Conservation (phyloP, 2,888 invertebrate genomes). For the Troides helena region DNA sequence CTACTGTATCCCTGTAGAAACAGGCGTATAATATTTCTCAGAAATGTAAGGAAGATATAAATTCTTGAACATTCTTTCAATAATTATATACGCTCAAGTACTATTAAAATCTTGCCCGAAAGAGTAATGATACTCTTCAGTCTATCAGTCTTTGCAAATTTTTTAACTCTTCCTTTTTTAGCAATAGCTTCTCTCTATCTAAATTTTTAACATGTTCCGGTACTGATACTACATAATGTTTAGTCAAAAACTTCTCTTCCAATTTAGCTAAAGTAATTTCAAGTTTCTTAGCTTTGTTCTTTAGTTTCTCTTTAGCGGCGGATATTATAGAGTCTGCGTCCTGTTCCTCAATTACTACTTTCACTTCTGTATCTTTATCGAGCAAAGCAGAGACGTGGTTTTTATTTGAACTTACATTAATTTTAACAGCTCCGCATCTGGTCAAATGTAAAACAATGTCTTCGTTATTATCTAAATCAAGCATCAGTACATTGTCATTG, state of each 20-base stretch:
- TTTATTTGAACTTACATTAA: constrained; percentile 39
- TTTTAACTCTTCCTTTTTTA: constrained; percentile 56
- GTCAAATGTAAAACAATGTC: constrained; percentile 52
- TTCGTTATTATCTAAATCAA: constrained; percentile 56
- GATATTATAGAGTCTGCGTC: constrained; percentile 48
- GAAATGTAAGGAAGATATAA: neutral
- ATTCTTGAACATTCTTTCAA: neutral
- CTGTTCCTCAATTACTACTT: constrained; percentile 54
- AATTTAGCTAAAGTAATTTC: constrained; percentile 53
- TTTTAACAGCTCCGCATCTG: constrained; percentile 45
- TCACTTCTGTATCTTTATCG: constrained; percentile 54
- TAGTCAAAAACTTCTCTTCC: constrained; percentile 51
- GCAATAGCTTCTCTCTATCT: constrained; percentile 53
- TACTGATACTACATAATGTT: constrained; percentile 44
- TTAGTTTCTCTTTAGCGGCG: constrained; percentile 51
- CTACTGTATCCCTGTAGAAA: neutral
- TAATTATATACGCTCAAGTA: neutral
- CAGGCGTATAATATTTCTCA: neutral
- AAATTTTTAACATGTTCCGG: constrained; percentile 46
- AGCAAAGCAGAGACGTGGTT: constrained; percentile 51
- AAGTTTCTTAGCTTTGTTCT: constrained; percentile 54
- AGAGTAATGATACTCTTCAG: neutral
- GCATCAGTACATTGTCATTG: constrained; percentile 42
- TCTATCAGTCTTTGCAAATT: constrained; percentile 58
- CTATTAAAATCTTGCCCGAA: neutral